Evolutionary conservation across 53 echinoderm and acorn worm species (phyloP).

Genomic region (Apostichopus leukothele): DNA sequence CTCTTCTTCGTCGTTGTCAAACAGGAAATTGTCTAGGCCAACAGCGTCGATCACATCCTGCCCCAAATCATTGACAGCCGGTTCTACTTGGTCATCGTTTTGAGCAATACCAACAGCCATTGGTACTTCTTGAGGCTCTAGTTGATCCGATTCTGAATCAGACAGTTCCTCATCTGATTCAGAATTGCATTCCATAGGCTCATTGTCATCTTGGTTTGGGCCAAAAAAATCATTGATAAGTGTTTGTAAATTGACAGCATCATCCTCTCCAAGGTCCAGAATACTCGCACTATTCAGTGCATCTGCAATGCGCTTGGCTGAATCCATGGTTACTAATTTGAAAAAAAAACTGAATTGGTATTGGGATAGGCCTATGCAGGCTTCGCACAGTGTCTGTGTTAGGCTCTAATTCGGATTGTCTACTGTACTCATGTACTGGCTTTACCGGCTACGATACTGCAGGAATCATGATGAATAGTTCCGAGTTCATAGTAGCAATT

Average conservation of each 20-base stretch:
- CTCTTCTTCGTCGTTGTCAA: conserved; percentile 33
- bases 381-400: background rate
- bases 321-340: background rate
- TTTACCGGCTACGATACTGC: conserved; percentile 19
- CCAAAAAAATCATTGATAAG: conserved; percentile 4
- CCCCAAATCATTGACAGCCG: conserved; percentile 22
- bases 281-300: conserved; percentile 22
- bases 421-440: background rate
- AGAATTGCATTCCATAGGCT: background rate
- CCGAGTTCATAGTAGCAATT: conserved; percentile 28
- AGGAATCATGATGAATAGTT: conserved; percentile 20
- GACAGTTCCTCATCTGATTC: conserved; percentile 20
- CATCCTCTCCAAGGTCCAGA: background rate
- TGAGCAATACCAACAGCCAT: conserved; percentile 12
- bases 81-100: conserved; percentile 8
- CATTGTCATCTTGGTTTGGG: background rate
- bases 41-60: conserved; percentile 17
- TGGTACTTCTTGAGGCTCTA: conserved; percentile 4
- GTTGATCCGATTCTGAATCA: conserved; percentile 20
- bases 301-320: conserved; percentile 7
- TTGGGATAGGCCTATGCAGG: background rate
- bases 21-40: conserved; percentile 1
- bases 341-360: background rate
- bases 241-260: conserved; percentile 10
- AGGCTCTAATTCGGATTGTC: conserved; percentile 19